Base-by-base conservation (phyloP, 2,797 vertebrate genomes). In the Pagetopsis macropterus region DNA sequence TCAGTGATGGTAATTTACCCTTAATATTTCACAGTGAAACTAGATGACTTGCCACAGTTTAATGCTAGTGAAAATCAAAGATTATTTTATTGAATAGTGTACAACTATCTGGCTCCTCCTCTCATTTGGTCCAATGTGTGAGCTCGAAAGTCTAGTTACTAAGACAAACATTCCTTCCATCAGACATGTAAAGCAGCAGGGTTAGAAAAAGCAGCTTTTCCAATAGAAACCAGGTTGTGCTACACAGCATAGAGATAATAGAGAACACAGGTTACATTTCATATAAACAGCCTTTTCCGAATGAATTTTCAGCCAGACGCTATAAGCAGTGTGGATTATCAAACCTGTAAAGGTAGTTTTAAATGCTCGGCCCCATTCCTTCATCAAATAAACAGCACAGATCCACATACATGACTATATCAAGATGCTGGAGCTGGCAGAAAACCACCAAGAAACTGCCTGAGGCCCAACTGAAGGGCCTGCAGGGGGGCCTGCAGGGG, bases 21-120 rank as follows among this genome's bases (percentile, higher is more conserved):
- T 75, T 50, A 82, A 74, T 72, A 73, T 79, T 27, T 92, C 86
- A 90, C 89, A 91, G 87, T 92, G 90, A 87, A 90, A 84, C 80
- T 70, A 84, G 63, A 88, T 84, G 82, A 83, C 69, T 87, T 77
- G 61, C 79, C 86, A 90, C 78, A 86, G 78, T 83, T 87, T 78
- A 66, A 81, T 57, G 72, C 63, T 19, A 87, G 79, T 37, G 17
- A 54, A 78, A 65, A 13, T 43, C 51, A 66, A 77, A 72, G 41
- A 46, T 79, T 45, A 61, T 67, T 54, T 78, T 27, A 59, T 66
- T 16, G 14, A 78, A 70, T 50, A 40, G 37, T 49, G 54, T 44
- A 51, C 45, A 74, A 4, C 40, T 9, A 43, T 77, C 62, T 56
- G 56, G 4, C 44, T 64, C 43, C 44, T 64, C 37, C 31, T 56